These are phyloP conservation scores for Nezara viridula DNA, from an alignment of 2,888 invertebrate genomes.

Conservation along the genomic window DNA sequence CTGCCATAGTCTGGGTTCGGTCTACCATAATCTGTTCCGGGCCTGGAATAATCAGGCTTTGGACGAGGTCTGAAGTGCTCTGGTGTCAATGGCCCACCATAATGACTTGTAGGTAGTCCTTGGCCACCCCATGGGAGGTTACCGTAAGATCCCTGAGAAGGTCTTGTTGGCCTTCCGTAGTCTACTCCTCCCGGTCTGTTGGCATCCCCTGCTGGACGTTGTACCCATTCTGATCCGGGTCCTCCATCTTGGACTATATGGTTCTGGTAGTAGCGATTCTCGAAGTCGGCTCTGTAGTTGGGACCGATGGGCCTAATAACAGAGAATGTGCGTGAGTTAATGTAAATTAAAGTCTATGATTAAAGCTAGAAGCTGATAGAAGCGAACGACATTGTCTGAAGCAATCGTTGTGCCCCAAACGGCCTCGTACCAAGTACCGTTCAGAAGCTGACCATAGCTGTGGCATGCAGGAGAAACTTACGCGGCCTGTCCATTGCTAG, in stretches of 20 bases:
- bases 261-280: slow-evolving; percentile 17
- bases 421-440: background rate
- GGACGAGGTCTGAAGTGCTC: slow-evolving; percentile 20
- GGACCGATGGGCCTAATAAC: slow-evolving; percentile 10
- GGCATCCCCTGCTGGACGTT: background rate
- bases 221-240: background rate
- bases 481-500: background rate
- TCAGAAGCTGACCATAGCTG: background rate
- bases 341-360: background rate
- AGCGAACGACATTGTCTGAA: slow-evolving; percentile 14
- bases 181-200: background rate
- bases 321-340: background rate
- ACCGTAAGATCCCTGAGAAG: slow-evolving; percentile 28
- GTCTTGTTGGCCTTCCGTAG: slow-evolving; percentile 36
- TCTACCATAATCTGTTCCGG: slow-evolving; percentile 44
- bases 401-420: background rate
- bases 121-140: slow-evolving; percentile 34
- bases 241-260: background rate
- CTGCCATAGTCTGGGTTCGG: slow-evolving; percentile 49
- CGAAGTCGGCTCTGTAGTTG: slow-evolving; percentile 18
- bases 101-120: slow-evolving; percentile 30
- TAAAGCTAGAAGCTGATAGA: background rate
- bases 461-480: slow-evolving; percentile 30
- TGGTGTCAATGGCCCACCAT: slow-evolving; percentile 34
- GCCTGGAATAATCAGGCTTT: background rate